Evolutionary conservation across 2,113 vertebrate species (phyloP).

Genomic region (Chaetura pelagica): DNA sequence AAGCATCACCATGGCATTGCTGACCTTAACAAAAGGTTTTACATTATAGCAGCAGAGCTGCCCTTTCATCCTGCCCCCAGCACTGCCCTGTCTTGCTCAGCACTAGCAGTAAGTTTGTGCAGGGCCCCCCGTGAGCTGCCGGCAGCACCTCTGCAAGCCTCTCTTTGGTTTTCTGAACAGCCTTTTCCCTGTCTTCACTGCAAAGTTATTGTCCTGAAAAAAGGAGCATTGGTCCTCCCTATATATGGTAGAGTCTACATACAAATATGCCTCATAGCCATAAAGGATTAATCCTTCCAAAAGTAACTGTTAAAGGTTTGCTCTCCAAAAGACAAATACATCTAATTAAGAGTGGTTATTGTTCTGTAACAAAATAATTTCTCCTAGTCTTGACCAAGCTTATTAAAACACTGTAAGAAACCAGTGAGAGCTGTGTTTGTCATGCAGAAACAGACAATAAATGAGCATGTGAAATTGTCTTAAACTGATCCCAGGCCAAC

Average conservation of each 20-base stretch:
- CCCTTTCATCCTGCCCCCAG: neutral
- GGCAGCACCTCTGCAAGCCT: neutral
- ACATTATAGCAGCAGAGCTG: rapidly evolving
- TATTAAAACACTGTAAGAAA: neutral
- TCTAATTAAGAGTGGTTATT: neutral
- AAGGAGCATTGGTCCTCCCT: neutral
- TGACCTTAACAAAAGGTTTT: neutral
- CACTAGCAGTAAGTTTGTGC: neutral
- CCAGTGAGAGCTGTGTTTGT: neutral
- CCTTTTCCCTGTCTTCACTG: neutral
- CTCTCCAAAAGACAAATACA: neutral
- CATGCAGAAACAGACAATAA: neutral
- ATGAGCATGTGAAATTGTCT: neutral
- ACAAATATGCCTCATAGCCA: neutral
- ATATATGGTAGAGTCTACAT: neutral
- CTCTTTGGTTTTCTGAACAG: neutral
- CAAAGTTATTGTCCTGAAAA: neutral
- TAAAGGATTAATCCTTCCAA: neutral
- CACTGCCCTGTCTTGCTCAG: neutral
- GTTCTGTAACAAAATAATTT: neutral
- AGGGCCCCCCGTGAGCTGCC: neutral
- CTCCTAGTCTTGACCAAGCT: neutral
- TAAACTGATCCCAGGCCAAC: neutral
- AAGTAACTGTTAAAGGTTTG: neutral
- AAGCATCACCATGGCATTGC: rapidly evolving